These are phyloP conservation scores for Bradypus variegatus DNA, from an alignment of 2,797 vertebrate species.

Conservation along the genomic window DNA sequence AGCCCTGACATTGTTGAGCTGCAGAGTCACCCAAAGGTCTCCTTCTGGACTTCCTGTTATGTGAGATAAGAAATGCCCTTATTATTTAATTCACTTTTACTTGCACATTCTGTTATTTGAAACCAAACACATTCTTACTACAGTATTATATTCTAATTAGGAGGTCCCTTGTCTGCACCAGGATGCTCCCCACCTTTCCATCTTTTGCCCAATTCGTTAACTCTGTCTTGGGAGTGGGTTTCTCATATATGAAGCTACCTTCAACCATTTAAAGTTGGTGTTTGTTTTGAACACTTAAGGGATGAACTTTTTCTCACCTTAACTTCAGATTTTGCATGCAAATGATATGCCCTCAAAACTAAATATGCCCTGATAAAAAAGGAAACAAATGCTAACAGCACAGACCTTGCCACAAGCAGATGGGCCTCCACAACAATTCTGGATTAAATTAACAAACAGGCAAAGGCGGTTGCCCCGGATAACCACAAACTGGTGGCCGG, in stretches of 20 bases:
- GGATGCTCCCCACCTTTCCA: not conserved
- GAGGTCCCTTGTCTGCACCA: not conserved
- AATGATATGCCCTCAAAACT: not conserved
- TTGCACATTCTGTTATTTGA: not conserved
- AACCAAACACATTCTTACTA: not conserved
- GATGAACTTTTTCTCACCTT: not conserved
- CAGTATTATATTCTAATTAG: not conserved
- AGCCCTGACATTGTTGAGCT: not conserved
- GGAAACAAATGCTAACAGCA: not conserved
- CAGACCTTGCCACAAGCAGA: not conserved
- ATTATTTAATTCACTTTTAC: not conserved
- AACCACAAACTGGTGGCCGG: not conserved
- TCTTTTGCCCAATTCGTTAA: not conserved
- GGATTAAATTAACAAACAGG: not conserved
- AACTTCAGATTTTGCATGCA: not conserved
- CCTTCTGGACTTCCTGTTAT: not conserved
- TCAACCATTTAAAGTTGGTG: not conserved
- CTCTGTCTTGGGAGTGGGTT: not conserved
- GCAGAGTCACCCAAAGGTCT: not conserved
- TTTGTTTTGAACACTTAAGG: not conserved
- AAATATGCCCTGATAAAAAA: not conserved
- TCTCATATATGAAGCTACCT: not conserved
- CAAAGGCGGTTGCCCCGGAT: not conserved
- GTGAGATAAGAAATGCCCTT: not conserved
- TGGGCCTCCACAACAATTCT: not conserved